These are phyloP conservation scores for Tetranychus urticae DNA, from an alignment of 1,140 invertebrate species.

Conservation along the genomic window DNA sequence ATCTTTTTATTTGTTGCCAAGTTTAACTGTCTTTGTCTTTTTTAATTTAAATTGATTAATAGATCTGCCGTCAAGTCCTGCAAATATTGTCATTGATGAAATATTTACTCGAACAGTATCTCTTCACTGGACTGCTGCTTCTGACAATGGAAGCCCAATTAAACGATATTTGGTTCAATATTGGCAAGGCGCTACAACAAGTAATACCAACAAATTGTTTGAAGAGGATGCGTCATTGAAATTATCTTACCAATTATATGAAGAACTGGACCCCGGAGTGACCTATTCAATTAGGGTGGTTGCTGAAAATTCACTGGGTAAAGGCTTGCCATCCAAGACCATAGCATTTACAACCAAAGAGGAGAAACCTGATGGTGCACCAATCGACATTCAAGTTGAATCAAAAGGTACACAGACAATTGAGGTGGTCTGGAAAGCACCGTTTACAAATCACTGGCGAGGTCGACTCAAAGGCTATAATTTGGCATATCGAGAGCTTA, in stretches of 20 bases:
- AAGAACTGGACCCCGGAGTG: constrained; percentile 51
- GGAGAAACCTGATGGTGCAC: constrained; percentile 29
- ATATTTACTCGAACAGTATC: too few relatives aligned
- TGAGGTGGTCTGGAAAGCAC: constrained; percentile 28
- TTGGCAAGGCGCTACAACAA: constrained; percentile 3
- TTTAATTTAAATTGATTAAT: too few relatives aligned
- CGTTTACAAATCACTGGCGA: constrained; percentile 65
- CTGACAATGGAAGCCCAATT: constrained; percentile 27
- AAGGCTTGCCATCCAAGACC: constrained; percentile 63
- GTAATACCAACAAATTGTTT: neutral
- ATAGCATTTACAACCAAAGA: constrained; percentile 80
- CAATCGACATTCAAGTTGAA: constrained; percentile 9
- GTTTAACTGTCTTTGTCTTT: too few relatives aligned
- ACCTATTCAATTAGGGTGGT: constrained; percentile 75
- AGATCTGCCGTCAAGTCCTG: too few relatives aligned
- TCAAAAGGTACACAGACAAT: constrained; percentile 12
- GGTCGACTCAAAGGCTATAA: constrained; percentile 64
- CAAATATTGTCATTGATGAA: too few relatives aligned
- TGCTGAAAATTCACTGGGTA: constrained; percentile 77
- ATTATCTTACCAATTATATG: constrained; percentile 5
- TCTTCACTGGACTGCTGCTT: too few relatives aligned
- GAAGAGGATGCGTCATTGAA: neutral
- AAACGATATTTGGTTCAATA: constrained; percentile 22
- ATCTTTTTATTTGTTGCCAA: constrained; percentile 13
- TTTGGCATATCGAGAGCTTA: constrained; percentile 1